Conservation (phyloP, 2,113 vertebrate genomes). For the Bostrychus sinensis region DNA sequence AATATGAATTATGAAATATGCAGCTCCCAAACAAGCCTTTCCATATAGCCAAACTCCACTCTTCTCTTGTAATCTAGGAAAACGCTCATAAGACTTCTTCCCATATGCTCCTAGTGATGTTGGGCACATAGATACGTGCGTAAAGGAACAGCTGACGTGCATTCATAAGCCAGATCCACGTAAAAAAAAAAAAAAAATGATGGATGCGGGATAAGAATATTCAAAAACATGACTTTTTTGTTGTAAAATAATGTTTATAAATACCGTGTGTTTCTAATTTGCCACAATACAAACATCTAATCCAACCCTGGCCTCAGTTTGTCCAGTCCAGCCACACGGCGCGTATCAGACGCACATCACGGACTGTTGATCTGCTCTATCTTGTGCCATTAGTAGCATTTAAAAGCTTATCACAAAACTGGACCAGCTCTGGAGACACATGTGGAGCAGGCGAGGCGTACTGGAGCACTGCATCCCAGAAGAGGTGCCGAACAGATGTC, state of each 20-base stretch:
- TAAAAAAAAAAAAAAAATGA: neutral
- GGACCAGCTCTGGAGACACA: slow-evolving; percentile 5
- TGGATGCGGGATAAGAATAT: neutral
- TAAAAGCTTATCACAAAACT: neutral
- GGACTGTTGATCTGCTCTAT: neutral
- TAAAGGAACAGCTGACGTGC: neutral
- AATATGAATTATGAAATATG: slow-evolving; percentile 1
- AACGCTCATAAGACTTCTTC: neutral
- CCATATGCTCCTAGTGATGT: neutral
- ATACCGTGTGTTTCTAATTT: neutral
- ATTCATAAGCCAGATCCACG: neutral
- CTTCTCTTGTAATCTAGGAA: neutral
- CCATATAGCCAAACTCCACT: neutral
- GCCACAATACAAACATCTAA: neutral
- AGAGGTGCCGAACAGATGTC: slow-evolving; percentile 1
- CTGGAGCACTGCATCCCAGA: neutral
- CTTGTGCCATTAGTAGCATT: slow-evolving; percentile 2
- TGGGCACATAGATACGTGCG: neutral
- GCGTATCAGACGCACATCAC: slow-evolving; percentile 5
- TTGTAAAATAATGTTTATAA: neutral
- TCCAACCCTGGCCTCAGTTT: neutral
- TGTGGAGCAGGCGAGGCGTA: slow-evolving; percentile 6
- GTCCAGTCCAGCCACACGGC: neutral
- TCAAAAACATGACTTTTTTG: neutral
- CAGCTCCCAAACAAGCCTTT: neutral